These are phyloP conservation scores for Volucella inflata DNA, from an alignment of 2,888 invertebrate genomes.

Conservation along the genomic window DNA sequence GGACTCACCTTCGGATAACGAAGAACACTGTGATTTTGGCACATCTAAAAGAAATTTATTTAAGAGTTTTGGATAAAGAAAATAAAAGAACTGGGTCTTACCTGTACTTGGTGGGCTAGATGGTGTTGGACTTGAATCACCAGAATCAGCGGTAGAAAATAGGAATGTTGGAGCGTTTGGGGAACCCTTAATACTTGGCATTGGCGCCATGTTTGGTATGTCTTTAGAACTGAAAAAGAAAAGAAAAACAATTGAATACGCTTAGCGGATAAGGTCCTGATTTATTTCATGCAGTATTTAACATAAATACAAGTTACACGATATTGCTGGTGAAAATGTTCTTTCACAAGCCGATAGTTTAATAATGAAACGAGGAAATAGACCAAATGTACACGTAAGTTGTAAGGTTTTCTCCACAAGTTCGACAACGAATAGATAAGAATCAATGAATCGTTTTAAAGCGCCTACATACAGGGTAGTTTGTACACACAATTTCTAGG, in stretches of 20 bases:
- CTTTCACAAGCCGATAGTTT: too few relatives aligned
- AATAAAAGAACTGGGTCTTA: conserved; percentile 60
- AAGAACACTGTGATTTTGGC: conserved; percentile 84
- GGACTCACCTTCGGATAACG: conserved; percentile 91
- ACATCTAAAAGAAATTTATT: conserved; percentile 52
- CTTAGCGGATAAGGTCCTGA: background rate
- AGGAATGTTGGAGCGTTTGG: conserved; percentile 78
- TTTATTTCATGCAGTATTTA: background rate
- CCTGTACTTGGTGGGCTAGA: conserved; percentile 84
- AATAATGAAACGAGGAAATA: too few relatives aligned
- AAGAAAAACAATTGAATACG: background rate
- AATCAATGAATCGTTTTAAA: too few relatives aligned
- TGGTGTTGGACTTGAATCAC: conserved; percentile 82
- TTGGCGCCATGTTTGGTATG: conserved; percentile 80
- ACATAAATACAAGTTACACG: too few relatives aligned
- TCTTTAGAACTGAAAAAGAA: conserved; percentile 33
- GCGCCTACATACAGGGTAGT: too few relatives aligned
- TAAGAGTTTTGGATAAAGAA: background rate
- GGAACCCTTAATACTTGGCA: conserved; percentile 79
- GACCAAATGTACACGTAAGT: too few relatives aligned
- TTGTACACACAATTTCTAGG: too few relatives aligned
- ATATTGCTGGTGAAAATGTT: too few relatives aligned
- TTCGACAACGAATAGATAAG: too few relatives aligned
- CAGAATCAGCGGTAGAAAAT: conserved; percentile 79
- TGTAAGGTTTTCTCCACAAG: too few relatives aligned